Evolutionary conservation across 2,888 invertebrate species (phyloP), one percentile per base, ranked within the genome.

Genomic region (Trichacis sp.): DNA sequence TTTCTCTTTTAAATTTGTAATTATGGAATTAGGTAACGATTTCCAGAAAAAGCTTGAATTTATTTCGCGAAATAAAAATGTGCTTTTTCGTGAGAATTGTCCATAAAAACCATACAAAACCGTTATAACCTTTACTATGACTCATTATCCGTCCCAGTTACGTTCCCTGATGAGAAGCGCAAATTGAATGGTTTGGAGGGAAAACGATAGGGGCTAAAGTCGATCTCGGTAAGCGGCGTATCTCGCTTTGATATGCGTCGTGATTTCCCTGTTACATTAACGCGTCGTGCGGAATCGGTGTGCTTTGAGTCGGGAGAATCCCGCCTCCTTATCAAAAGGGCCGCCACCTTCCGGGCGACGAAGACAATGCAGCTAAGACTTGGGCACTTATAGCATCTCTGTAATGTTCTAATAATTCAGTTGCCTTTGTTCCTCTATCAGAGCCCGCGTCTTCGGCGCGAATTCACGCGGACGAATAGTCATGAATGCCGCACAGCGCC

Each of bases 331-430:
- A 58, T 61, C 62, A 61, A 66, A 66, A 64, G 65, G 60, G 65
- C 52, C 61, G 61, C 61, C 64, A 58, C 57, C 60, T n/a, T n/a
- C 68, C 3, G 52, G 24, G 24, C 24, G 24, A 49, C 48, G 49
- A 50, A 65, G 69, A 69, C 69, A 69, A 69, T 69, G 65, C 63
- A 65, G 62, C 64, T 57, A 69, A 69, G 64, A 65, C 63, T 62
- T 15, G 38, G 54, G 57, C 55, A 50, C 61, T 66, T 61, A 66
- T 58, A 66, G 61, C 57, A 48, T 57, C 55, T 63, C 68, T 57
- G 57, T 57, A 60, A 64, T 64, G 48, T 55, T 64, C 59, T 47
- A 61, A 64, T 69, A 69, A 64, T 66, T 65, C 63, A 58, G 63
- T 55, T 36, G 60, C 58, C 61, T 66, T 69, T 69, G 69, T 69